phyloP scores from a whole-genome alignment of 2,113 vertebrate species.

The Pygoscelis adeliae region DNA sequence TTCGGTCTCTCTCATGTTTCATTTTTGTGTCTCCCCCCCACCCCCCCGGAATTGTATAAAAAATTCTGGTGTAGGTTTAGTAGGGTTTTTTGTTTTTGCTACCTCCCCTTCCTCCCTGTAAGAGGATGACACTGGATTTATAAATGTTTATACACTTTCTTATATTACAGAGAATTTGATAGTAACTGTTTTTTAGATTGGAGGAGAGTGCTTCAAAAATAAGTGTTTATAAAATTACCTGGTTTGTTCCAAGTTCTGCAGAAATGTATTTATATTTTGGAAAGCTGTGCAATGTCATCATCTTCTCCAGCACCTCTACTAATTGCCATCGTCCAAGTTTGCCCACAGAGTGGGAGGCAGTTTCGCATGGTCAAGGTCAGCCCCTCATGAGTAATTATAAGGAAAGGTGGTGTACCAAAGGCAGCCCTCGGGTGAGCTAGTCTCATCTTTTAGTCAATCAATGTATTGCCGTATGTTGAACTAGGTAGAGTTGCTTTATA shows the following conservation, averaged over 20 bases:
- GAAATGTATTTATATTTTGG: not conserved
- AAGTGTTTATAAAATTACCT: not conserved
- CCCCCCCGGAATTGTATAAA: not conserved
- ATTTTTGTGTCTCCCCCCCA: too few relatives aligned
- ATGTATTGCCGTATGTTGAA: not conserved
- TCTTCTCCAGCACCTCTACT: not conserved
- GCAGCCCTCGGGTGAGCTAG: not conserved
- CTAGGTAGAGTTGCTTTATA: not conserved
- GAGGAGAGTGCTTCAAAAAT: not conserved
- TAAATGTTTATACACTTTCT: not conserved
- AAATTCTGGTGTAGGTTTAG: not conserved
- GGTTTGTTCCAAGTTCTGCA: not conserved
- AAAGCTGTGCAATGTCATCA: not conserved
- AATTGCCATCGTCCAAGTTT: not conserved
- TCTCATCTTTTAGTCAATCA: not conserved
- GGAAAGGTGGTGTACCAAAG: not conserved
- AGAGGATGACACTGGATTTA: not conserved
- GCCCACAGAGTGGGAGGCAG: not conserved
- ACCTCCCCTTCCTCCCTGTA: not conserved
- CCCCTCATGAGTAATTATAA: not conserved
- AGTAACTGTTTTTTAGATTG: not conserved
- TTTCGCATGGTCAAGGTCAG: not conserved
- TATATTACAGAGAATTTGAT: not conserved
- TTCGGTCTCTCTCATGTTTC: not conserved
- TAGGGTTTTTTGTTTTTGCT: not conserved